Percentiles rank a stretch among this genome's conserved stretches.
Evolutionary conservation across 2,888 invertebrate genomes (phyloP).

Genomic region (Linyphia triangularis): DNA sequence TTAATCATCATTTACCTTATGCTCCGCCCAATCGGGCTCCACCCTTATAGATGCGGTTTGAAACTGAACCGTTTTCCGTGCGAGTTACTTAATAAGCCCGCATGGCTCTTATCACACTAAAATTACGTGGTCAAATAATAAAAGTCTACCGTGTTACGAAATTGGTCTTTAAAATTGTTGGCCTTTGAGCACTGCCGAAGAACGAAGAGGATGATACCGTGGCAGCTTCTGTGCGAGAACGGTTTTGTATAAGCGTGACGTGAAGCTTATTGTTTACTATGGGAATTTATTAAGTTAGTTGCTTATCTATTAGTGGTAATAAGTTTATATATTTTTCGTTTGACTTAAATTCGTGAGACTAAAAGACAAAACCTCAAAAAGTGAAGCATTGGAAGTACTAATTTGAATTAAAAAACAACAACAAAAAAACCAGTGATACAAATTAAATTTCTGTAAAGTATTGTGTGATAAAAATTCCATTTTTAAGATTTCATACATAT

Average conservation of each 20-base stretch:
- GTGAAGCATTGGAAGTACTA: no score
- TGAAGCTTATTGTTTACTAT: no score
- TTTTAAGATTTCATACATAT: not conserved
- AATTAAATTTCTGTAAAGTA: no score
- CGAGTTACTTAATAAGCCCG: constrained; percentile 46
- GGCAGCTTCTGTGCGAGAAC: not conserved
- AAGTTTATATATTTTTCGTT: no score
- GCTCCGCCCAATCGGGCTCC: constrained; percentile 45
- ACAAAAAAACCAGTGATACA: no score
- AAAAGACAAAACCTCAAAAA: no score
- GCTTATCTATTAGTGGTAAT: no score
- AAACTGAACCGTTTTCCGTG: constrained; percentile 24
- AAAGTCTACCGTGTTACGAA: constrained; percentile 70
- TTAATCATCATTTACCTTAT: constrained; percentile 62
- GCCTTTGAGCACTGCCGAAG: not conserved
- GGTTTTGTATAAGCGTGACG: not conserved
- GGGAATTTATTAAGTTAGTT: no score
- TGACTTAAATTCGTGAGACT: no score
- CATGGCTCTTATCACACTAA: constrained; percentile 3
- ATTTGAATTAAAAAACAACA: no score
- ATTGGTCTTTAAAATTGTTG: constrained; percentile 54
- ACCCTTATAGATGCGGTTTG: constrained; percentile 46
- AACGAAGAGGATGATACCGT: not conserved
- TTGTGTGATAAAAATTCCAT: no score
- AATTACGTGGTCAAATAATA: constrained; percentile 69